These are phyloP conservation scores for Mormyrus proboscirostris DNA, from an alignment of 2,797 vertebrate genomes.

Conservation along the genomic window DNA sequence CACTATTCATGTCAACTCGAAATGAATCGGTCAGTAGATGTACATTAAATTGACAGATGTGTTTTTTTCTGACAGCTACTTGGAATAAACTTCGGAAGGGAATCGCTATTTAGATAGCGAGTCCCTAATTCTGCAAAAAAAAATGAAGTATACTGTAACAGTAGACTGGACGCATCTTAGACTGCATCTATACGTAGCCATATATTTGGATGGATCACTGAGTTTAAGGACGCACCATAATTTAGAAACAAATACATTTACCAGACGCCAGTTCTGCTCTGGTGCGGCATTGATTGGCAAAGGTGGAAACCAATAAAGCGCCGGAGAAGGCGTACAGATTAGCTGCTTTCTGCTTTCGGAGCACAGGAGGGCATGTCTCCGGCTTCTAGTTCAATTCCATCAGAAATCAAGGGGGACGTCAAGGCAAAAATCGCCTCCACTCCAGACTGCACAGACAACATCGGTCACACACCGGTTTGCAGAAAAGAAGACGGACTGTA, in stretches of 20 bases:
- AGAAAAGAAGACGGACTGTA: not conserved
- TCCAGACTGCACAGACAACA: not conserved
- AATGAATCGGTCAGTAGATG: not conserved
- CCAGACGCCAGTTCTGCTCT: conserved; percentile 35
- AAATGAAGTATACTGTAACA: not conserved
- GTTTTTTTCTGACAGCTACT: not conserved
- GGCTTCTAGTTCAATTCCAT: conserved; percentile 23
- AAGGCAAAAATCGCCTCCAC: not conserved
- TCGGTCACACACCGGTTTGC: not conserved
- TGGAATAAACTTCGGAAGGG: not conserved
- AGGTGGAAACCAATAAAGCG: conserved; percentile 52
- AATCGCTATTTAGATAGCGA: not conserved
- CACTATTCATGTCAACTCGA: not conserved
- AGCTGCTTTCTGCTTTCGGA: conserved; percentile 49
- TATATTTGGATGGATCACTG: not conserved
- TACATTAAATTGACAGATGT: not conserved
- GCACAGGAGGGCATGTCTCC: conserved; percentile 41
- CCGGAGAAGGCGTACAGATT: conserved; percentile 23
- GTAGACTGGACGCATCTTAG: not conserved
- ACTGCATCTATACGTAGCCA: not conserved
- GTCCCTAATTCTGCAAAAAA: not conserved
- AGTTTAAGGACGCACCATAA: not conserved
- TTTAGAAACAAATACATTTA: conserved; percentile 35
- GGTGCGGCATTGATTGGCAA: conserved; percentile 48
- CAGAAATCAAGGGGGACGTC: conserved; percentile 41